Base-by-base conservation (phyloP, 1,140 invertebrate species). In the Nymphalis io region DNA sequence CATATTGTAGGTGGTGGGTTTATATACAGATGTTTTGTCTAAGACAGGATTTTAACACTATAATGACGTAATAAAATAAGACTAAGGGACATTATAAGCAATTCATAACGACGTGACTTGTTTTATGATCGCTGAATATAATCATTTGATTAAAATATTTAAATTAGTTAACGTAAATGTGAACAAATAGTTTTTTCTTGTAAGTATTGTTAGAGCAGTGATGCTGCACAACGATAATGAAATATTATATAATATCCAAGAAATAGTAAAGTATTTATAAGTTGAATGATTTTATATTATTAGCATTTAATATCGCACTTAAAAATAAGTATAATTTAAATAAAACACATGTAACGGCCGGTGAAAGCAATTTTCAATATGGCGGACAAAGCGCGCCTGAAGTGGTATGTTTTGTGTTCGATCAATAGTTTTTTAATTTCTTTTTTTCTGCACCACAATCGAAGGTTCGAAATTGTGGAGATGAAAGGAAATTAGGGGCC, bases 341-440 rank as follows among this genome's bases (percentile, higher is more conserved):
- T 76, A 69, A 70, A 73, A 79, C 76, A 72, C 75, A 82, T 76
- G 75, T 80, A 85, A 74, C 81, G 70, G 79, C 70, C 75, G 79
- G 82, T 82, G 78, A 83, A 84, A 83, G 79, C 81, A 77, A 85
- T 87, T 89, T 88, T 78, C 84, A 88, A 87, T 78, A 90, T 85
- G 83, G 85, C 88, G 79, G 77, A 87, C 84, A 88, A 89, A 81
- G 82, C 67, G 77, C 68, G 74, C 79, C 81, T 87, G 80, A 84
- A 89, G 85, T 85, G 84, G 83, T 73, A 55, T 81, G 70, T 80
- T 88, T 71, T 89, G 84, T 88, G 78, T 74, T 62, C 83, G 81
- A 87, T 88, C 88, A 89, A 90, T 90, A 88, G 87, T 89, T 88
- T 86, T 86, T 85, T 84, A 85, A 83, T 84, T 85, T 81, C 73